A percentile compares a stretch with the other conserved stretches of the same genome.
These are phyloP conservation scores for Mesoligia furuncula DNA, from an alignment of 2,888 invertebrate genomes.

Conservation along the genomic window DNA sequence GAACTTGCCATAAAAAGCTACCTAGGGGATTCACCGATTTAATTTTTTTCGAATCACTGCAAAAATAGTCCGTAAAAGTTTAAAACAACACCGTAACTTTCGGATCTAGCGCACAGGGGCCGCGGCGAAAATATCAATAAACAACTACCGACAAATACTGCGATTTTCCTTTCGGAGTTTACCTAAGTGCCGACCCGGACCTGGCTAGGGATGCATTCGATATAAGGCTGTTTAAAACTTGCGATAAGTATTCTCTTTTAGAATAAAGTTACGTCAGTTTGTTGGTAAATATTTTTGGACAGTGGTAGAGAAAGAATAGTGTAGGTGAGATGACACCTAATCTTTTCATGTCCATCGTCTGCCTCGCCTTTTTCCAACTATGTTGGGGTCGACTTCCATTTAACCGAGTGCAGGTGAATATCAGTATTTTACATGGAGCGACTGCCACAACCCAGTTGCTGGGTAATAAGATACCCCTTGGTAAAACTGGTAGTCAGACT, in stretches of 20 bases:
- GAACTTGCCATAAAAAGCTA: constrained; percentile 26
- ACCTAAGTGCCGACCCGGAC: constrained; percentile 72
- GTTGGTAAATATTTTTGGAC: not conserved
- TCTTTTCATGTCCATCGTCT: not conserved
- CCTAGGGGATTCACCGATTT: constrained; percentile 6
- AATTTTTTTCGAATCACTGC: constrained; percentile 52
- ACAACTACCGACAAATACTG: constrained; percentile 76
- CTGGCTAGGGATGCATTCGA: constrained; percentile 62
- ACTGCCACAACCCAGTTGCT: not conserved
- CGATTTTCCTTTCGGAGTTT: constrained; percentile 75
- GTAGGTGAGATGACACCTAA: not conserved
- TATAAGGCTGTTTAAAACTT: constrained; percentile 62
- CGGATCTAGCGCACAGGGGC: constrained; percentile 54
- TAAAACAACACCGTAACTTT: constrained; percentile 56
- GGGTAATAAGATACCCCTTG: not conserved
- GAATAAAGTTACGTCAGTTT: not conserved
- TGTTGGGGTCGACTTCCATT: not conserved
- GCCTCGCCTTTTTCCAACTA: not conserved
- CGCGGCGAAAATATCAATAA: constrained; percentile 77
- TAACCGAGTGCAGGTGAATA: not conserved
- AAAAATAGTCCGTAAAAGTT: constrained; percentile 59
- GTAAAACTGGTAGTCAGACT: not conserved
- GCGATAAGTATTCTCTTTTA: constrained; percentile 49
- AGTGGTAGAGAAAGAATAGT: not conserved
- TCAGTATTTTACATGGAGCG: not conserved